phyloP scores from a whole-genome alignment of 2,888 invertebrate species.

The Drosophila mimica region DNA sequence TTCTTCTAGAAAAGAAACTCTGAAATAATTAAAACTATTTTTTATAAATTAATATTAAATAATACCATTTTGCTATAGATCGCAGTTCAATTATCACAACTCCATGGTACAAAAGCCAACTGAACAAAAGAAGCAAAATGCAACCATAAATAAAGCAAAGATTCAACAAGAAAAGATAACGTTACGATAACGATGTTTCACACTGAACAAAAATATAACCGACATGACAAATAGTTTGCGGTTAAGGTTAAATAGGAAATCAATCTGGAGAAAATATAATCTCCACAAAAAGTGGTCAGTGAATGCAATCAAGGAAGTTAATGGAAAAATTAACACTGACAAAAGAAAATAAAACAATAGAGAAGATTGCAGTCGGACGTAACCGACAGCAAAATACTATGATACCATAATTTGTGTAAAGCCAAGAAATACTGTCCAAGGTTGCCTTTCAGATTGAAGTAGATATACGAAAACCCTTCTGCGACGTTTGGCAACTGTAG shows the following conservation, averaged over 20 bases:
- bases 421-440: too few relatives aligned
- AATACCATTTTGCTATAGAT: neutral
- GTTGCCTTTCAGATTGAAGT: too few relatives aligned
- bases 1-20: neutral
- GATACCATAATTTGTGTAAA: too few relatives aligned
- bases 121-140: neutral
- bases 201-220: neutral
- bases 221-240: neutral
- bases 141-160: neutral
- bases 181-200: neutral
- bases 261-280: neutral
- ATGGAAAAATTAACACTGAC: neutral
- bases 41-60: neutral
- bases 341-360: neutral
- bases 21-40: neutral
- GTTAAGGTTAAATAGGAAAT: neutral
- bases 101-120: neutral
- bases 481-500: too few relatives aligned
- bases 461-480: too few relatives aligned
- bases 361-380: too few relatives aligned
- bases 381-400: too few relatives aligned
- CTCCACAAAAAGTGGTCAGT: slow-evolving; percentile 1
- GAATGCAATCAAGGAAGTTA: neutral
- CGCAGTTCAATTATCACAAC: neutral
- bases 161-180: neutral